These are phyloP conservation scores for Elaphurus davidianus DNA, from an alignment of 2,113 vertebrate genomes.

Conservation along the genomic window DNA sequence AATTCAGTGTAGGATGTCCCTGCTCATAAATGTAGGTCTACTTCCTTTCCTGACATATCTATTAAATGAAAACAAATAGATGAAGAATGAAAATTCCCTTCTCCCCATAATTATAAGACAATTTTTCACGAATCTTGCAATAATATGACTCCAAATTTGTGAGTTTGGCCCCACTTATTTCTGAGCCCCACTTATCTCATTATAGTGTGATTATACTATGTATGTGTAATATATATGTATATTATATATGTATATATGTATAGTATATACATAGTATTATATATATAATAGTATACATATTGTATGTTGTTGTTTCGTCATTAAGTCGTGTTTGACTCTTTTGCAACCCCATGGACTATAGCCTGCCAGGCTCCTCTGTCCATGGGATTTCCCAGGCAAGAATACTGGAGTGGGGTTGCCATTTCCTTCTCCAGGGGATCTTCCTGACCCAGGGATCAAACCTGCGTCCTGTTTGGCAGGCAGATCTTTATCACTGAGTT, in stretches of 20 bases:
- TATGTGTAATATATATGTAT: background rate
- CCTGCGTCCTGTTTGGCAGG: rapidly evolving
- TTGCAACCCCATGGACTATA: background rate
- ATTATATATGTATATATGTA: background rate
- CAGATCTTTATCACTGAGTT: background rate
- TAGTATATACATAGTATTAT: background rate
- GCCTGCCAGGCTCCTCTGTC: background rate
- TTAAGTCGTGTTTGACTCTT: background rate
- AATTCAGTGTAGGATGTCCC: background rate
- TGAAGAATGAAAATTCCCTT: background rate
- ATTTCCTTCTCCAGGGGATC: background rate
- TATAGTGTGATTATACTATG: background rate
- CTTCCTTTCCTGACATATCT: background rate
- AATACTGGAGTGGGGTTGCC: background rate
- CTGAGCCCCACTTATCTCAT: background rate
- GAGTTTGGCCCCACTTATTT: background rate
- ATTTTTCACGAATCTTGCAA: background rate
- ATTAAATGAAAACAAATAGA: background rate
- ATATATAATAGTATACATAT: background rate
- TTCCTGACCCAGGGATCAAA: background rate
- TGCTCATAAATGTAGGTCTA: background rate
- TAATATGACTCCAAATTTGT: background rate
- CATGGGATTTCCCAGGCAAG: background rate
- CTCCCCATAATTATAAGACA: background rate
- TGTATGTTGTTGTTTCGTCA: background rate